These are phyloP conservation scores for Mystacides longicornis DNA, from an alignment of 2,888 invertebrate species.

Conservation along the genomic window DNA sequence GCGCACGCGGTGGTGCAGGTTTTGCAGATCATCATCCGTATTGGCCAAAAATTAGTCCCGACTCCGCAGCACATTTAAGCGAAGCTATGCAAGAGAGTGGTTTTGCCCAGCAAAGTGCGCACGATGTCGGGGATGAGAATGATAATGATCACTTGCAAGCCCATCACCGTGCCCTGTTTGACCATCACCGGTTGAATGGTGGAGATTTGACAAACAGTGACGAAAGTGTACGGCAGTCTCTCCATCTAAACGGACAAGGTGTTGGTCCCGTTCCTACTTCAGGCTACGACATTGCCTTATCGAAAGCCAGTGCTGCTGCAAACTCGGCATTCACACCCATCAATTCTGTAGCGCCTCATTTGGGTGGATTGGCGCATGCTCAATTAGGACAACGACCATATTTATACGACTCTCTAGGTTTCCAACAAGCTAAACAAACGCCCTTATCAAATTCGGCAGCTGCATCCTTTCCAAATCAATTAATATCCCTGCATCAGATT, in stretches of 20 bases:
- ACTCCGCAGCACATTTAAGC: constrained; percentile 59
- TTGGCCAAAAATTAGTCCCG: constrained; percentile 83
- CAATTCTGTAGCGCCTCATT: constrained; percentile 78
- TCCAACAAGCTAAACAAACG: constrained; percentile 60
- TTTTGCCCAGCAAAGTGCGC: constrained; percentile 43
- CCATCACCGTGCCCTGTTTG: constrained; percentile 50
- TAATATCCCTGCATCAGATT: constrained; percentile 93
- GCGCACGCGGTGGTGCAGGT: constrained; percentile 48
- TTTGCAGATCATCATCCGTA: constrained; percentile 65
- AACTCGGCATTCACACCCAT: constrained; percentile 93
- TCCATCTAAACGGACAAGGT: constrained; percentile 29
- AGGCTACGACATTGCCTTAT: constrained; percentile 39
- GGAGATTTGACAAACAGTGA: constrained; percentile 27
- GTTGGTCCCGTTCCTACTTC: constrained; percentile 38
- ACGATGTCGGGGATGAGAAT: constrained; percentile 46
- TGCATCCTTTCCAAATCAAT: constrained; percentile 79
- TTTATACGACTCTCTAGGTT: constrained; percentile 88
- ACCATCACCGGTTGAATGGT: constrained; percentile 35
- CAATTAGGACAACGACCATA: constrained; percentile 70
- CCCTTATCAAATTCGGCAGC: constrained; percentile 43
- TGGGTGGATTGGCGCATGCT: constrained; percentile 58
- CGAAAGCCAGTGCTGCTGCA: constrained; percentile 49
- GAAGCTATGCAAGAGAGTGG: constrained; percentile 53
- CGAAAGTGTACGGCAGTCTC: constrained; percentile 25
- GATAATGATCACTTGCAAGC: constrained; percentile 67